phyloP scores from a whole-genome alignment of 2,113 vertebrate species.

The Anarhynchus alexandrinus region DNA sequence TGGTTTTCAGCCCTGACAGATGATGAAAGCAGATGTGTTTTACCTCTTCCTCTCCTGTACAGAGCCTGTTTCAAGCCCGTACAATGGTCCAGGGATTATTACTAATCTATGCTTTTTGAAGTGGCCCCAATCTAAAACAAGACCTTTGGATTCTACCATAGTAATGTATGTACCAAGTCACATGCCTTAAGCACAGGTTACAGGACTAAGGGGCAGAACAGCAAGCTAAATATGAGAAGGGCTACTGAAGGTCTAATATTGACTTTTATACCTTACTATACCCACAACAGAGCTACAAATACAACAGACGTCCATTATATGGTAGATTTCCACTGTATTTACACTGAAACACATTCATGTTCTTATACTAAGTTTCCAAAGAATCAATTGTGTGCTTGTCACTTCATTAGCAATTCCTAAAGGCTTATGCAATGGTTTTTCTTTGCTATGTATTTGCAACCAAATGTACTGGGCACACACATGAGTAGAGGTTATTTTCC shows the following conservation, averaged over 20 bases:
- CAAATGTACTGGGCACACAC: neutral
- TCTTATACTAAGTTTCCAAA: neutral
- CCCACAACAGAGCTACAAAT: neutral
- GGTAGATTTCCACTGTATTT: neutral
- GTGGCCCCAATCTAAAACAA: neutral
- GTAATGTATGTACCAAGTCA: neutral
- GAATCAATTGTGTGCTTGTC: neutral
- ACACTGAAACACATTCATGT: neutral
- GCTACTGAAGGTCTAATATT: neutral
- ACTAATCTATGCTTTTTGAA: neutral
- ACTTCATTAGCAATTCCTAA: neutral
- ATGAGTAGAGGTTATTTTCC: neutral
- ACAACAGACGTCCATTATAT: neutral
- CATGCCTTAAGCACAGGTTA: neutral
- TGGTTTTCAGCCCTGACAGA: neutral
- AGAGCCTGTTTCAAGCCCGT: neutral
- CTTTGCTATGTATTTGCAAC: neutral
- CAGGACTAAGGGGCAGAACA: neutral
- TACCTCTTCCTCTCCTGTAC: neutral
- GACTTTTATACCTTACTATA: neutral
- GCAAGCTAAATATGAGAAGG: neutral
- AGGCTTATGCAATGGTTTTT: neutral
- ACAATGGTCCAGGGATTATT: neutral
- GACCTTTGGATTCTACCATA: neutral
- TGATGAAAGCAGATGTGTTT: neutral